phyloP scores from a whole-genome alignment of 2,113 vertebrate species.

The Miniopterus natalensis region DNA sequence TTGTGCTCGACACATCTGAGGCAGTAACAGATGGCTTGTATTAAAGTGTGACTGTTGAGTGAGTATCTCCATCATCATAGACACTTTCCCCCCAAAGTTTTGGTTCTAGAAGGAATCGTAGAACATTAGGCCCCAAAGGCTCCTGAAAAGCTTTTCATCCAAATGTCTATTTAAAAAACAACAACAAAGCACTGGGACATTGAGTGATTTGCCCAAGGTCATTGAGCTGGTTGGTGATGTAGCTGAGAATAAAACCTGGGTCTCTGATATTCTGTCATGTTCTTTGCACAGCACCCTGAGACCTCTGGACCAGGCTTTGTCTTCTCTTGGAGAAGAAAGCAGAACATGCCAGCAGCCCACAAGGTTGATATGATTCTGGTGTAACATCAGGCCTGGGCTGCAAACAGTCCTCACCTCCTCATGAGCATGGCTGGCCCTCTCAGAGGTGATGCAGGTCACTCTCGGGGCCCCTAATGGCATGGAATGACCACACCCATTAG shows the following conservation, averaged over 20 bases:
- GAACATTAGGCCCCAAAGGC: neutral
- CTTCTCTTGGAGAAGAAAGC: neutral
- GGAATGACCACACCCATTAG: too few relatives aligned
- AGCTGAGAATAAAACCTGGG: neutral
- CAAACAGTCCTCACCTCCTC: neutral
- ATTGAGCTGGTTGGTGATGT: accelerated
- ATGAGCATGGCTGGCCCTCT: neutral
- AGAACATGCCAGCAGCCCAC: neutral
- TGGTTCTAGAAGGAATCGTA: slow-evolving; percentile 34
- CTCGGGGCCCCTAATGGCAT: neutral
- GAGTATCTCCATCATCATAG: neutral
- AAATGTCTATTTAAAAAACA: slow-evolving; percentile 34
- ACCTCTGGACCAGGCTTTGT: neutral
- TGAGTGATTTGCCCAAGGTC: neutral
- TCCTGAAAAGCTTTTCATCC: neutral
- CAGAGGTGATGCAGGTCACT: neutral
- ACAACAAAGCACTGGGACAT: too few relatives aligned
- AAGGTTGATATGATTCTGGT: neutral
- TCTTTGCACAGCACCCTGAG: neutral
- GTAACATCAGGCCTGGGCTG: neutral
- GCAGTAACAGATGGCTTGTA: slow-evolving; percentile 67
- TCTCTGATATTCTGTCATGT: neutral
- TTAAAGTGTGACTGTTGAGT: neutral
- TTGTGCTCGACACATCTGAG: slow-evolving; percentile 37
- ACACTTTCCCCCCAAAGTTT: neutral